Percentiles rank a stretch among this genome's conserved stretches.
phyloP scores from a whole-genome alignment of 2,113 vertebrate genomes.

The Indicator maculatus region DNA sequence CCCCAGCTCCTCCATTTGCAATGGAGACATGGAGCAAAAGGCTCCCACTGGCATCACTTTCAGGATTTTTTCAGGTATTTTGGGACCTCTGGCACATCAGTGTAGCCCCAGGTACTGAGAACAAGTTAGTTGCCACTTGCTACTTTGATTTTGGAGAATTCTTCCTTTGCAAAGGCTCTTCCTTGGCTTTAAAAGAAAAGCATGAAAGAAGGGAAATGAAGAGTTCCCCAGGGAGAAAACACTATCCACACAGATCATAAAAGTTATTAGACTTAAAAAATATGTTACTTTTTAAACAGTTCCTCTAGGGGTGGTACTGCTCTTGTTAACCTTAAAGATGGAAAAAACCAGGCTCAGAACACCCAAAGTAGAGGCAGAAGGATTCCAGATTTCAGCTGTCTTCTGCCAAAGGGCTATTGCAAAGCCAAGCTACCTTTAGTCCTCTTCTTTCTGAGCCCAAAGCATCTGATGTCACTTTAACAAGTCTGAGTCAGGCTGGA shows the following conservation, averaged over 20 bases:
- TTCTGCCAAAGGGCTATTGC: neutral
- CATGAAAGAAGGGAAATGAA: neutral
- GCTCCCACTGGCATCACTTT: neutral
- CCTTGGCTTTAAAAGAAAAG: neutral
- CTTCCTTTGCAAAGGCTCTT: neutral
- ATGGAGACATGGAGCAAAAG: neutral
- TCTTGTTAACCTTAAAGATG: neutral
- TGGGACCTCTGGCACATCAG: rapidly evolving
- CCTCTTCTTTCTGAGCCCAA: neutral
- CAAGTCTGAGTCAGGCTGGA: rapidly evolving
- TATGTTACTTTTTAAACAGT: neutral
- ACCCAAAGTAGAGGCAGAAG: neutral
- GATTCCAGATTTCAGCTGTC: neutral
- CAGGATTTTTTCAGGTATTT: neutral
- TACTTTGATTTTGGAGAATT: neutral
- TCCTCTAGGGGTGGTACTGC: neutral
- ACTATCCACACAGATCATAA: neutral
- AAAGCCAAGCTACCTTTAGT: neutral
- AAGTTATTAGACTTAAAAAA: neutral
- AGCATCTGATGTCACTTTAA: neutral
- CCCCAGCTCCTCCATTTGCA: no score
- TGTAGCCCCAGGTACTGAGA: neutral
- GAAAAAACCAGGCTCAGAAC: neutral
- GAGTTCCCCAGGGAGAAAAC: neutral
- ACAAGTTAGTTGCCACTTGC: neutral